Evolutionary conservation across 2,888 invertebrate species (phyloP), one percentile per base, ranked within the genome.

Genomic region (Thymelicus acteon): DNA sequence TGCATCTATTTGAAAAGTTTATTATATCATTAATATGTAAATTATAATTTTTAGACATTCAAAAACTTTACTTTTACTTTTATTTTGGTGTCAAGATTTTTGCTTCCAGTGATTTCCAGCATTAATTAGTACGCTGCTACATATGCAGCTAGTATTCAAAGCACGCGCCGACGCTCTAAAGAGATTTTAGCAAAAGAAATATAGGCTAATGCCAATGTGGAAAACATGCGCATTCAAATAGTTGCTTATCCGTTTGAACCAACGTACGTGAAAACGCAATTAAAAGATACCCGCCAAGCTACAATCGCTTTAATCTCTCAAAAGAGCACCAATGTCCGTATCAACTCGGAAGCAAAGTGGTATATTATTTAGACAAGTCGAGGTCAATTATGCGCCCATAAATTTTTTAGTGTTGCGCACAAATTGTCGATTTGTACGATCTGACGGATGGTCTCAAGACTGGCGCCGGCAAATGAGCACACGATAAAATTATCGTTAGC

Each of bases 401-500:
- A 92, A 92, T 88, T 88, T 92, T 92, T 92, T 91, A 93, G 91
- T 92, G 89, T 87, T 89, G 88, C 87, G 88, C 87, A 89, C 92
- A 91, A 93, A 92, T 93, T 90, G 92, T 85, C 92, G 91, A 90
- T 92, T 92, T 90, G 89, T 87, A 85, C 83, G 85, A 86, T 85
- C 88, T 92, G 93, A 93, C 92, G 91, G 89, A 93, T 93, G 88
- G 90, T 84, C 88, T 86, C 88, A 89, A 89, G 88, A 85, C 90
- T 89, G 91, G 90, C 90, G 92, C 90, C 92, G 86, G 88, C 91
- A 93, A 94, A 94, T 94, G 93, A 94, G 94, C 93, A 93, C 92
- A 91, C 93, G 93, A 94, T 94, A 94, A 94, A 94, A 94, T 94
- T 93, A 94, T 93, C 94, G 93, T 94, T 94, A 94, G 93, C 90